Evolutionary conservation across 2,113 vertebrate genomes (phyloP).

Genomic region (Formicarius rufipectus): DNA sequence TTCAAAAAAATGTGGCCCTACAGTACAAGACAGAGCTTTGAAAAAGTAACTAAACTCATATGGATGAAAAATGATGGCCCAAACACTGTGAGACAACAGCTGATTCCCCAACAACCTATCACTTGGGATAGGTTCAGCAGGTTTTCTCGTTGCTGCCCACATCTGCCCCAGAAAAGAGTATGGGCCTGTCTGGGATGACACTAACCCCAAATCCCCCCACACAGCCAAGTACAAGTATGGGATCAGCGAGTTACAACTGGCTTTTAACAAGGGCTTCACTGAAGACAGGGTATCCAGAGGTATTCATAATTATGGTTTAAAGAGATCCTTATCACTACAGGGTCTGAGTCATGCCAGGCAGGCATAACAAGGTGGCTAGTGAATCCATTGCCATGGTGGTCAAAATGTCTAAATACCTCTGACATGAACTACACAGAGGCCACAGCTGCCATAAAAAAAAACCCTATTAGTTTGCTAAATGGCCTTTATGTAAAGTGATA

Average conservation of each 20-base stretch:
- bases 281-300: neutral
- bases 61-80: neutral
- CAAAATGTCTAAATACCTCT: neutral
- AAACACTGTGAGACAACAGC: neutral
- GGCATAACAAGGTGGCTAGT: neutral
- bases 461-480: neutral
- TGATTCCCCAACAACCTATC: neutral
- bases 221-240: neutral
- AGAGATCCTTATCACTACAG: neutral
- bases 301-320: neutral
- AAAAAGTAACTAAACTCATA: fast-evolving
- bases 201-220: neutral
- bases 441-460: neutral
- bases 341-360: neutral
- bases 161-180: neutral
- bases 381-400: neutral
- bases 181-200: neutral
- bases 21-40: neutral
- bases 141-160: neutral
- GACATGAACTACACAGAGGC: neutral
- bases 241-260: neutral
- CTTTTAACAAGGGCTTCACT: neutral
- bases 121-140: fast-evolving
- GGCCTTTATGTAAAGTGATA: neutral
- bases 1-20: neutral